A percentile compares a stretch with the other conserved stretches of the same genome.
Evolutionary conservation across 2,888 invertebrate genomes (phyloP).

Genomic region (Unio pictorum): DNA sequence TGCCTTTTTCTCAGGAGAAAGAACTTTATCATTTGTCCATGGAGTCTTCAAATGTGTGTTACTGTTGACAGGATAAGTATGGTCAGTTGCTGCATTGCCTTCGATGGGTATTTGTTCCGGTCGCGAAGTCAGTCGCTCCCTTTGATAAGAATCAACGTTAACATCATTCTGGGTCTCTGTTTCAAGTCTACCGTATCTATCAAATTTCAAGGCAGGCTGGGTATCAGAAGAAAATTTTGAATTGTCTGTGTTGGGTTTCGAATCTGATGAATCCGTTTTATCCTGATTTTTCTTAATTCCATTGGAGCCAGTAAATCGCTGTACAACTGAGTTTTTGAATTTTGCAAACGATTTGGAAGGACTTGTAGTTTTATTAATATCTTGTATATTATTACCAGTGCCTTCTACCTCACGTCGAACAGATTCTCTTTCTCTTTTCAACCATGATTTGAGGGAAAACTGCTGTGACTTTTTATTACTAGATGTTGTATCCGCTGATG

Average conservation of each 20-base stretch:
- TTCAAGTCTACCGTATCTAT: background rate
- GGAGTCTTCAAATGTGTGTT: too few relatives aligned
- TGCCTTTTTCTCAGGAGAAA: too few relatives aligned
- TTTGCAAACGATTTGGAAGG: slow-evolving; percentile 46
- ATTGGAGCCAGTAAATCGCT: slow-evolving; percentile 45
- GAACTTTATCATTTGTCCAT: too few relatives aligned
- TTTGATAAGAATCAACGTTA: slow-evolving; percentile 28
- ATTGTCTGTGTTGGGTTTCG: slow-evolving; percentile 6
- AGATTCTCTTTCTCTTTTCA: slow-evolving; percentile 54
- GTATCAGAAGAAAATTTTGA: slow-evolving; percentile 22
- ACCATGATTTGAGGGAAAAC: slow-evolving; percentile 57
- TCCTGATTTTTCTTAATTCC: slow-evolving; percentile 23
- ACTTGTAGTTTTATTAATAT: slow-evolving; percentile 20
- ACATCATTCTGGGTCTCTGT: too few relatives aligned
- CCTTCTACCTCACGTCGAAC: slow-evolving; percentile 34
- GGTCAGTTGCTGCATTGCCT: too few relatives aligned
- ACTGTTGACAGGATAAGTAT: too few relatives aligned
- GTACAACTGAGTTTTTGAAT: slow-evolving; percentile 52
- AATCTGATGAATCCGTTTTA: slow-evolving; percentile 6
- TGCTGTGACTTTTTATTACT: slow-evolving; percentile 40
- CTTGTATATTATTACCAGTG: slow-evolving; percentile 15
- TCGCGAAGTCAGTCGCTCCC: slow-evolving; percentile 7
- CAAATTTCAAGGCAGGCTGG: slow-evolving; percentile 3
- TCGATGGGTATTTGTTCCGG: background rate
- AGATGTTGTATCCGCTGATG: slow-evolving; percentile 14